These are phyloP conservation scores for Macroramphosus scolopax DNA, from an alignment of 2,797 vertebrate genomes.

Conservation along the genomic window DNA sequence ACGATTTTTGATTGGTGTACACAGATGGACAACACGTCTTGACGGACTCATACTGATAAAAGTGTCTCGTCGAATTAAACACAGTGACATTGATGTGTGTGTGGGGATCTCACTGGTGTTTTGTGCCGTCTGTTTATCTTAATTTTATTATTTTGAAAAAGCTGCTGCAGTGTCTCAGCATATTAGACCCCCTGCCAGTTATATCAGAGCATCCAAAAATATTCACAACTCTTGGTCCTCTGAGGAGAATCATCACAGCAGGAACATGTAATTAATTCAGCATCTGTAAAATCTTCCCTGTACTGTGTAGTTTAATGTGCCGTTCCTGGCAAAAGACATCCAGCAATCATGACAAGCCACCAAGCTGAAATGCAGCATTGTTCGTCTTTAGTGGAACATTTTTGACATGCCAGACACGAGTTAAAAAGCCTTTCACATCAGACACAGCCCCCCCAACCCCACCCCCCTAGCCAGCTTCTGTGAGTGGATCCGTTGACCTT, in stretches of 20 bases:
- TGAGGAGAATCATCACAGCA: no score
- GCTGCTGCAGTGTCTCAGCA: no score
- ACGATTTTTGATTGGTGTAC: constrained; percentile 27
- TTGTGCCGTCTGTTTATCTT: no score
- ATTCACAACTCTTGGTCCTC: constrained; percentile 11
- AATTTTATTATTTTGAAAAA: no score
- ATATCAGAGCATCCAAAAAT: constrained; percentile 9
- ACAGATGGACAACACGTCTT: constrained; percentile 19
- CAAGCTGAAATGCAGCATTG: no score
- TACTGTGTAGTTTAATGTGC: no score
- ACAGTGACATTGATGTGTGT: background rate
- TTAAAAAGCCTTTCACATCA: constrained; percentile 38
- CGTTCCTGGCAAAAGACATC: no score
- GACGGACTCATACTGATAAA: constrained; percentile 14
- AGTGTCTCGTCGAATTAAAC: constrained; percentile 5
- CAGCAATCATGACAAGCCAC: no score
- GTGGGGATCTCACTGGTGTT: no score
- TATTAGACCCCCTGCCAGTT: no score
- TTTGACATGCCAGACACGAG: constrained; percentile 16
- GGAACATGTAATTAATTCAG: constrained; percentile 2
- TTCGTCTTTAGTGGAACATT: no score
- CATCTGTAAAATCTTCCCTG: constrained; percentile 4
- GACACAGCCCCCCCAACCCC: constrained; percentile 27
- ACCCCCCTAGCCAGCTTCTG: constrained; percentile 16
- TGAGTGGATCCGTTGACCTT: constrained; percentile 63